Base-by-base conservation (phyloP, 2,113 vertebrate genomes). In the Castor canadensis region DNA sequence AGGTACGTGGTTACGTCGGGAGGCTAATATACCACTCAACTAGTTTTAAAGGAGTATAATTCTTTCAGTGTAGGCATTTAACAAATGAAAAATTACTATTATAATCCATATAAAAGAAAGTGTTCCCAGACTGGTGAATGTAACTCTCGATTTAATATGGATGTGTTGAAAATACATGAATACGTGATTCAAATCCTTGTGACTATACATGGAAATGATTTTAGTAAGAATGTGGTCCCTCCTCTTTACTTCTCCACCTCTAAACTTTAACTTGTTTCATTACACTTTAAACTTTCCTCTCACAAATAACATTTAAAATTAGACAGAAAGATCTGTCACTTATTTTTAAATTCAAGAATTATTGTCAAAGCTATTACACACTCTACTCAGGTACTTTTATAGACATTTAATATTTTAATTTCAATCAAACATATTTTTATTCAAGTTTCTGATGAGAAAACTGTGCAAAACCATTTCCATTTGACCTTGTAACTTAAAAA, bases 1-100 rank as follows among this genome's bases (percentile, higher is more conserved):
- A 97, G 99, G 99, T 99, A 97, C 54, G 90, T 91, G 40, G 35
- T 89, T 47, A 38, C n/a, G 52, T 76, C 62, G 8, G 45, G 54
- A 93, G 66, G 60, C 75, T 30, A 85, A 30, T 58, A 26, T 17
- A 66, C 30, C 28, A 9, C 62, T 96, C n/a, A 64, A 40, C 32
- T 95, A 4, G 2, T 49, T 85, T 52, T 52, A 40, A 84, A 95
- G 56, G 56, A 80, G 72, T 19, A 20, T 72, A 79, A 81, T 89
- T 75, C 38, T 60, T 84, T 82, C 45, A 6, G 35, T 52, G 17
- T 52, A 72, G 67, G 35, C 56, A 81, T 77, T 95, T 94, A 81
- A 15, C 89, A 64, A 72, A 56, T 54, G 38, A 72, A 81, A 94
- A 79, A 40, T 88, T 62, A 88, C 0, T 49, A 76, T 80, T 38